Percentiles rank a stretch among this genome's conserved stretches.
Conservation (phyloP, 1,140 invertebrate species). For the Philopotamus ludificatus region DNA sequence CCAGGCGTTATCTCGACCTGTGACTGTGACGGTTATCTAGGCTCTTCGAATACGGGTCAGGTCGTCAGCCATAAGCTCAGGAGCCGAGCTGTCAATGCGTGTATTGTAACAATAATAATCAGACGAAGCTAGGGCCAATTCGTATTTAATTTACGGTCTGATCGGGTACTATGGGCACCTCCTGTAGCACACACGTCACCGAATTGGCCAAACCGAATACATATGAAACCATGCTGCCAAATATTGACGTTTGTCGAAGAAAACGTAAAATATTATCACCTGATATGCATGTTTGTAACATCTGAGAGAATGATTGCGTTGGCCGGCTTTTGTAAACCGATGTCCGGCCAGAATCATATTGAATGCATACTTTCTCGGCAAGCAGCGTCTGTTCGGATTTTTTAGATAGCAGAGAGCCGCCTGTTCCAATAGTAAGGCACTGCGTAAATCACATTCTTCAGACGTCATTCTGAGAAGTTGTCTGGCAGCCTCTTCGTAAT, state of each 20-base stretch:
- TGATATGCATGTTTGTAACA: constrained; percentile 92
- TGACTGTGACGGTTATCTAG: too few relatives aligned
- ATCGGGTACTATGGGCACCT: too few relatives aligned
- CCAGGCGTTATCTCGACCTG: too few relatives aligned
- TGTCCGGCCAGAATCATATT: constrained; percentile 95
- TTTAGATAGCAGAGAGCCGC: constrained; percentile 90
- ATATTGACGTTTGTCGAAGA: not conserved
- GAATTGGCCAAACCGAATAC: not conserved
- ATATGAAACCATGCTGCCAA: not conserved
- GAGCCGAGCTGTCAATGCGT: too few relatives aligned
- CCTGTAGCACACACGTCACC: not conserved
- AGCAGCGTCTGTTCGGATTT: constrained; percentile 61
- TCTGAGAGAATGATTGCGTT: constrained; percentile 84
- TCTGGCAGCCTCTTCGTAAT: constrained; percentile 86
- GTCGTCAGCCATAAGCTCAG: too few relatives aligned
- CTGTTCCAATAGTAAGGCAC: constrained; percentile 91
- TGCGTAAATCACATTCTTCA: constrained; percentile 89
- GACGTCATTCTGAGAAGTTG: constrained; percentile 93
- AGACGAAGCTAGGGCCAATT: too few relatives aligned
- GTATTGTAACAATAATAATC: too few relatives aligned
- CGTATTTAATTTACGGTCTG: too few relatives aligned
- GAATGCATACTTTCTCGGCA: constrained; percentile 95
- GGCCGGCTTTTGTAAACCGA: constrained; percentile 87
- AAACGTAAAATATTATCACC: constrained; percentile 51
- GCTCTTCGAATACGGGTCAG: too few relatives aligned